A percentile compares a stretch with the other conserved stretches of the same genome.
Conservation (phyloP, 1,140 invertebrate genomes). For the Drosophila melanica region DNA sequence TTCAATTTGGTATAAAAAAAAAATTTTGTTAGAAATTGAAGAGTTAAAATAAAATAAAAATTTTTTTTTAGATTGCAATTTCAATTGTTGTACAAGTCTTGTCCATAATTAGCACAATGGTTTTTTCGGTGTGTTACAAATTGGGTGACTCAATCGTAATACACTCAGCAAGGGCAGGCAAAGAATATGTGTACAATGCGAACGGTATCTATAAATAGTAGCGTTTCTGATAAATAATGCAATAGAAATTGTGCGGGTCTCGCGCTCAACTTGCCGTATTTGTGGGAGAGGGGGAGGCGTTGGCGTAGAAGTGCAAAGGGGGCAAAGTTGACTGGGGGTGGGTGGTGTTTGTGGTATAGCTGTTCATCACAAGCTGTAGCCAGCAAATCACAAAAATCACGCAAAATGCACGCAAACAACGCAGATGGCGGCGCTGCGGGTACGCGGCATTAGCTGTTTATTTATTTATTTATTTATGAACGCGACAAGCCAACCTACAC, state of each 20-base stretch:
- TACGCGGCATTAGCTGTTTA: slow-evolving; percentile 37
- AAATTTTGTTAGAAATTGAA: no score
- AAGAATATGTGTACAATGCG: slow-evolving; percentile 37
- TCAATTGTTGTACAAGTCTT: no score
- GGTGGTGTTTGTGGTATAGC: not conserved
- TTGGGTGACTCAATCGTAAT: not conserved
- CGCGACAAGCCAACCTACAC: slow-evolving; percentile 33
- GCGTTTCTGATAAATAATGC: slow-evolving; percentile 66
- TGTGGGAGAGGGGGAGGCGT: not conserved
- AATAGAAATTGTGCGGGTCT: slow-evolving; percentile 48
- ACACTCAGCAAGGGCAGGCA: slow-evolving; percentile 15
- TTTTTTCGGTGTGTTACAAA: not conserved
- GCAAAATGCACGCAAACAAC: slow-evolving; percentile 54
- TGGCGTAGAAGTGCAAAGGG: not conserved
- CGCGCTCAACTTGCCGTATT: slow-evolving; percentile 2
- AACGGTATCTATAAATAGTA: slow-evolving; percentile 61
- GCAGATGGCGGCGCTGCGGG: not conserved
- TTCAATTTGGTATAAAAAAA: no score
- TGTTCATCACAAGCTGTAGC: slow-evolving; percentile 40
- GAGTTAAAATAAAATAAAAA: no score
- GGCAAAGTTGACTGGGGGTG: not conserved
- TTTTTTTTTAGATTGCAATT: no score
- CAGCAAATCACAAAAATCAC: slow-evolving; percentile 58
- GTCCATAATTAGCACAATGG: no score
- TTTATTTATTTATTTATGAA: slow-evolving; percentile 72